Base-by-base conservation (phyloP, 1,140 invertebrate species). In the Caenorhabditis brenneri region DNA sequence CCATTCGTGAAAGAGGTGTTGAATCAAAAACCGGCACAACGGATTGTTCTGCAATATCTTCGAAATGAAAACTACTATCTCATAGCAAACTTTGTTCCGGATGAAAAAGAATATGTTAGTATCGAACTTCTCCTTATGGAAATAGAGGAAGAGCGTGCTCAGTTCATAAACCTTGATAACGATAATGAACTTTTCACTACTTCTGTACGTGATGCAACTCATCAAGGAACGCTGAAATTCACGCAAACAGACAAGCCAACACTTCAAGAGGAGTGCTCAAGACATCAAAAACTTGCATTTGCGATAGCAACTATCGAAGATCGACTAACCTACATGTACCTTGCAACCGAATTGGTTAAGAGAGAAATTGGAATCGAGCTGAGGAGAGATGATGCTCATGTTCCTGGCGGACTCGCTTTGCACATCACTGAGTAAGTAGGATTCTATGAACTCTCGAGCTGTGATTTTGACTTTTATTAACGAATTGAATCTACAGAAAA, bases 1-100 rank as follows among this genome's bases (percentile, higher is more conserved):
- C 85, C 80, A 60, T 53, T 83, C 31, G 31, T 83, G 7, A 79
- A 86, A 19, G 69, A 84, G 5, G 48, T 86, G 2, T 51, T 74
- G 65, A 55, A n/a, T 36, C 36, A 74, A 15, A 12, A 29, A 19
- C 33, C 36, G n/a, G 36, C 16, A 15, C 36, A 42, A 42, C 19
- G 65, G 5, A 46, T 74, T 5, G n/a, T 74, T 74, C 36, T 74
- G 33, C 65, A 46, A 42, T 74, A 33, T 46, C n/a, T 24, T 46
- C 65, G 65, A 74, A 24, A 19, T 22, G 65, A 74, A 74, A 31
- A 46, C 36, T 74, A 74, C 29, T 74, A 74, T 42, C 65, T 74
- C 0, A 16, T 80, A 16, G 79, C 51, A 19, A 24, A 12, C 31
- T 80, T 80, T 22, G 5, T 22, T 9, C 27, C 46, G 1, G 80